phyloP scores from a whole-genome alignment of 2,797 vertebrate genomes.

The Spinus olivaceus region DNA sequence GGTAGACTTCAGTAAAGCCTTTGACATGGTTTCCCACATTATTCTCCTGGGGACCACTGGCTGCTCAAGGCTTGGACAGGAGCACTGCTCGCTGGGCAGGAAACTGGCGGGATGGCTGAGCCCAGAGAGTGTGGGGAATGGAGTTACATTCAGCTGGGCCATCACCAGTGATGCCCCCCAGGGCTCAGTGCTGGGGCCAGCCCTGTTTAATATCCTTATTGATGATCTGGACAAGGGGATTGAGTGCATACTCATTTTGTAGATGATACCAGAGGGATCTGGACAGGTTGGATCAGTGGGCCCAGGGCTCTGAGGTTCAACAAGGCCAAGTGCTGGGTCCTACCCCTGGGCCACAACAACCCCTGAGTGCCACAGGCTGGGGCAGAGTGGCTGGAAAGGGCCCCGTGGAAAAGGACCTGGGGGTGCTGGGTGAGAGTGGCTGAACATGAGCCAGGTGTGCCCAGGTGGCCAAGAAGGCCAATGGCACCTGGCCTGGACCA shows the following conservation, averaged over 20 bases:
- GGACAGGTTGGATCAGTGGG: neutral
- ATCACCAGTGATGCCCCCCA: neutral
- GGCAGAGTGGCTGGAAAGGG: neutral
- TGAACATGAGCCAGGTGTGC: neutral
- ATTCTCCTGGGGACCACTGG: neutral
- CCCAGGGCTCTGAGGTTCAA: neutral
- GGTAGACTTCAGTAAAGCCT: neutral
- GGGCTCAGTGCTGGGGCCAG: neutral
- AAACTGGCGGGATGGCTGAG: neutral
- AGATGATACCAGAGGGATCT: neutral
- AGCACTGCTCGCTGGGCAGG: too few relatives aligned
- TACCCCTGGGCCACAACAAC: neutral
- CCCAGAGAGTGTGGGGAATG: neutral
- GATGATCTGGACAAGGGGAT: neutral
- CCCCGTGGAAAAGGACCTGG: rapidly evolving
- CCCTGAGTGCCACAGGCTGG: neutral
- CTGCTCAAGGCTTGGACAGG: neutral
- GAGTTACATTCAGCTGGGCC: neutral
- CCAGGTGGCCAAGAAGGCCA: neutral
- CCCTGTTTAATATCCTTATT: neutral
- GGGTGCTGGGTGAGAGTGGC: rapidly evolving
- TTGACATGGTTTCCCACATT: neutral
- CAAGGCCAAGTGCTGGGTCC: rapidly evolving
- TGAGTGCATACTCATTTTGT: neutral
- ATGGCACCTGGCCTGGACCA: neutral